These are phyloP conservation scores for Didymodactylos carnosus DNA, from an alignment of 2,888 invertebrate species.

Conservation along the genomic window DNA sequence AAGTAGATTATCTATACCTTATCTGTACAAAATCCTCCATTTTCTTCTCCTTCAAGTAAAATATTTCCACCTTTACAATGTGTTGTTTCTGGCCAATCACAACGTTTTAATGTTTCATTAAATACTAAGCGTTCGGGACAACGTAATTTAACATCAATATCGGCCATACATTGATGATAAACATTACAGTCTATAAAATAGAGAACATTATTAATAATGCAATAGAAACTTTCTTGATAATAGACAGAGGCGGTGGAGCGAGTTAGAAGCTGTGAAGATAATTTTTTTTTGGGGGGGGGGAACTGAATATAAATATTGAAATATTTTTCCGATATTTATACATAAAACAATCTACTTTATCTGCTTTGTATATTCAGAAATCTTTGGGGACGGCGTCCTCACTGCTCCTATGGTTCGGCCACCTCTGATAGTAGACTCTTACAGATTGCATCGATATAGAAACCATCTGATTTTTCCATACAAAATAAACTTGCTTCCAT, in stretches of 20 bases:
- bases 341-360: too few relatives aligned
- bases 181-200: slow-evolving; percentile 2
- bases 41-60: background rate
- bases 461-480: slow-evolving; percentile 11
- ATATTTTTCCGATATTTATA: too few relatives aligned
- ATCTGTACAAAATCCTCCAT: slow-evolving; percentile 4
- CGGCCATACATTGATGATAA: slow-evolving; percentile 12
- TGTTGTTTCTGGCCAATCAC: slow-evolving; percentile 13
- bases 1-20: background rate
- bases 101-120: slow-evolving; percentile 11
- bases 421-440: background rate
- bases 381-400: background rate
- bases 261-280: too few relatives aligned
- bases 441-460: slow-evolving; percentile 12
- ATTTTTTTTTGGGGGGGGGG: too few relatives aligned
- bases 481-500: slow-evolving; percentile 11
- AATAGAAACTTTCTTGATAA: too few relatives aligned
- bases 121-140: slow-evolving; percentile 12
- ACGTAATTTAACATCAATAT: slow-evolving; percentile 11
- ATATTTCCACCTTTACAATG: slow-evolving; percentile 7
- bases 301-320: too few relatives aligned
- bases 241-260: too few relatives aligned
- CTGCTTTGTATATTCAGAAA: background rate
- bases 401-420: background rate
- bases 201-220: background rate